Evolutionary conservation across 2,113 vertebrate genomes (phyloP), one percentile per base, ranked within the genome.

Genomic region (Oryzias javanicus): DNA sequence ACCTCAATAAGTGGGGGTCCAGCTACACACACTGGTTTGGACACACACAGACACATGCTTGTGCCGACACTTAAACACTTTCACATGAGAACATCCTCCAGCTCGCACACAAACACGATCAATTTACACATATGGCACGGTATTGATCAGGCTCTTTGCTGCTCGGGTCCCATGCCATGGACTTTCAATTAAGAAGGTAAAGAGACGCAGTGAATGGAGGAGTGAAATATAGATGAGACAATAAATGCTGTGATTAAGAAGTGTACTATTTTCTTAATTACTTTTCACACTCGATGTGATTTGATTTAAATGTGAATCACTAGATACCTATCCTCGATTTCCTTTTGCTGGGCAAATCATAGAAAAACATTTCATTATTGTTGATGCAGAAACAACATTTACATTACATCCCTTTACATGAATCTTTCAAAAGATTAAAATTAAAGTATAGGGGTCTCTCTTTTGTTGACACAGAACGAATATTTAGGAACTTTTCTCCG

Each of bases 121-220:
- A 88, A 86, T 87, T 86, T 75, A 85, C 86, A 84, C 86, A 82
- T 87, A 74, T 79, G 76, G 72, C 67, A 14, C 44, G 22, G 70
- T 89, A 89, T 89, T 86, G 86, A 89, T 89, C 82, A 72, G 65
- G 76, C 82, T 80, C 72, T 87, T 86, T 86, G 74, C 76, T 79
- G 81, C 76, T 64, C 2, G 1, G 56, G 74, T 89, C 84, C 86
- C 84, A 64, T 79, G 84, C 81, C 81, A 80, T 86, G 79, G 74
- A 55, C 82, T 86, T 86, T 89, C 84, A 88, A 89, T 89, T 89
- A 86, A 54, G 73, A 70, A 55, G 3, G 52, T 27, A 65, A 64
- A 50, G 65, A 81, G 55, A 81, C 53, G 79, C 53, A 17, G 54
- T 67, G 63, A 71, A 42, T 42, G 55, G 55, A 64, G 41, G 55